These are phyloP conservation scores for Aspidapion aeneum DNA, from an alignment of 2,888 invertebrate species.

Conservation along the genomic window DNA sequence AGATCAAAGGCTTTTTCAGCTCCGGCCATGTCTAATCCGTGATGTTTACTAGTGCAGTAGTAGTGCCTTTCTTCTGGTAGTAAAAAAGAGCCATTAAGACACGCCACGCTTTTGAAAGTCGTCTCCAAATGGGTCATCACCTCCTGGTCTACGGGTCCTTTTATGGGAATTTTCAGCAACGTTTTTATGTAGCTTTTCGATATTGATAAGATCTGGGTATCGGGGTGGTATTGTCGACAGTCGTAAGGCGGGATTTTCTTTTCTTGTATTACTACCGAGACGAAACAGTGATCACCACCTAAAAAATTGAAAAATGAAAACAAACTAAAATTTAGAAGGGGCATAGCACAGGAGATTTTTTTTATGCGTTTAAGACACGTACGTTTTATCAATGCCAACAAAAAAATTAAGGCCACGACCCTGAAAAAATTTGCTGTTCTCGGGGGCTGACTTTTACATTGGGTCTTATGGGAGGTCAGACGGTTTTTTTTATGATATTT, in stretches of 20 bases:
- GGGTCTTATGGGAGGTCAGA: too few relatives aligned
- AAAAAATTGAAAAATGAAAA: conserved; percentile 12
- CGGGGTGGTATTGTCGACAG: conserved; percentile 55
- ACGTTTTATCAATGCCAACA: too few relatives aligned
- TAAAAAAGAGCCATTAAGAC: conserved; percentile 87
- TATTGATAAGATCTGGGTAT: conserved; percentile 58
- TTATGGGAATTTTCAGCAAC: conserved; percentile 59
- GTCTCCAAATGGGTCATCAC: conserved; percentile 70
- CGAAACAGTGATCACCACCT: conserved; percentile 85
- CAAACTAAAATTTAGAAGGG: too few relatives aligned
- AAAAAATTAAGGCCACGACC: too few relatives aligned
- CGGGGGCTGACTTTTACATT: too few relatives aligned
- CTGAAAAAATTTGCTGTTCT: too few relatives aligned
- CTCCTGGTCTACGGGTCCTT: conserved; percentile 67
- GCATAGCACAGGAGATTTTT: too few relatives aligned
- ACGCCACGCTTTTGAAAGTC: conserved; percentile 72
- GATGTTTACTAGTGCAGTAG: conserved; percentile 75
- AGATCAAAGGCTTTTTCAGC: conserved; percentile 66
- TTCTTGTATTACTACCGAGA: conserved; percentile 55
- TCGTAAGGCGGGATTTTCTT: conserved; percentile 56
- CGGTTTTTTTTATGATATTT: too few relatives aligned
- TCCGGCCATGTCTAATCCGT: conserved; percentile 70
- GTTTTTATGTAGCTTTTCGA: conserved; percentile 28
- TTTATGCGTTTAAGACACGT: too few relatives aligned
- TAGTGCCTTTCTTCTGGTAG: conserved; percentile 64